phyloP scores from a whole-genome alignment of 2,888 invertebrate genomes.

The Pseudococcus longispinus region DNA sequence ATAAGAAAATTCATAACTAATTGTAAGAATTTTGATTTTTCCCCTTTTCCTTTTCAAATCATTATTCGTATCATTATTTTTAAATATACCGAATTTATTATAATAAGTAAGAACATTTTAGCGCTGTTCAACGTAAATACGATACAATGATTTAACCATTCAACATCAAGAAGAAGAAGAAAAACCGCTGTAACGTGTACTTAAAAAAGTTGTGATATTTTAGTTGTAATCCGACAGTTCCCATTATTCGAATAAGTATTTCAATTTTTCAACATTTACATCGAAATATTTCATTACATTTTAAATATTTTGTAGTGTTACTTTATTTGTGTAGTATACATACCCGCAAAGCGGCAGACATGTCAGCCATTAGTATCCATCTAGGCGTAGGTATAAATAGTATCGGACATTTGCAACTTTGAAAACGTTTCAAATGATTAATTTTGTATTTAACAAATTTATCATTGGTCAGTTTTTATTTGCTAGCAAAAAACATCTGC shows the following conservation, averaged over 20 bases:
- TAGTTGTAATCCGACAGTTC: conserved; percentile 29
- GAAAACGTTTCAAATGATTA: no score
- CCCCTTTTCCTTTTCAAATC: background rate
- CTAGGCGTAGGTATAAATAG: no score
- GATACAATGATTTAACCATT: background rate
- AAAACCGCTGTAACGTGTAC: background rate
- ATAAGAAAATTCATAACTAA: background rate
- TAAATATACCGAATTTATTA: background rate
- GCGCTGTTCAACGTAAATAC: background rate
- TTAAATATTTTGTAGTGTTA: background rate
- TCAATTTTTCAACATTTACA: conserved; percentile 22
- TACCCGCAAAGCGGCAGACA: background rate
- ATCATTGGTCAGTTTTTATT: no score
- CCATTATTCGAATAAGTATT: conserved; percentile 32
- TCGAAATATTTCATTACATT: background rate
- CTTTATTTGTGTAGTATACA: background rate
- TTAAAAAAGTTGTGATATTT: conserved; percentile 35
- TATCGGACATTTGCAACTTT: no score
- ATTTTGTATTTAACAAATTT: no score
- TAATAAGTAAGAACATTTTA: background rate
- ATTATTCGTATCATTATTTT: background rate
- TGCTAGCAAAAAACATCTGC: no score
- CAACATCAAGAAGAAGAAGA: background rate
- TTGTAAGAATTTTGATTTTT: background rate
- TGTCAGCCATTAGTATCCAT: no score